Conservation (phyloP, 2,797 vertebrate genomes). For the Otolemur crassicaudatus region DNA sequence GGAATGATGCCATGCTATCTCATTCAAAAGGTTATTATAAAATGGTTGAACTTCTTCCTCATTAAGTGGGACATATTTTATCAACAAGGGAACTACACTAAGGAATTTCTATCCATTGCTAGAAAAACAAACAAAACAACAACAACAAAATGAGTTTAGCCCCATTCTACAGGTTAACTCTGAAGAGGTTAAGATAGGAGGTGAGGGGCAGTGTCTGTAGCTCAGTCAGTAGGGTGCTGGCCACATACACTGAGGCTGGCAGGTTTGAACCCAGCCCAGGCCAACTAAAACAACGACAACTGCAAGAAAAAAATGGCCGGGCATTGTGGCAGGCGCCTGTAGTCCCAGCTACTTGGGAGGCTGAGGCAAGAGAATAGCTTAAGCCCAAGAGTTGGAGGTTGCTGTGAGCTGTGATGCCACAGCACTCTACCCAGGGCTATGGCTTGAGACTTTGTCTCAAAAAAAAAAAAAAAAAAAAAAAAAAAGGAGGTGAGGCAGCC, state of each 20-base stretch:
- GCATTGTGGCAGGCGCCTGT: no score
- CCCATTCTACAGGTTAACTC: not conserved
- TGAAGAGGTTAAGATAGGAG: not conserved
- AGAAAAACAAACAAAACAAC: conserved; percentile 4
- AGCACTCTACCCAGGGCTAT: no score
- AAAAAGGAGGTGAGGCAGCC: not conserved
- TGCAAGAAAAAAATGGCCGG: no score
- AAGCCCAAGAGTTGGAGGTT: no score
- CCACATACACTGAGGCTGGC: no score
- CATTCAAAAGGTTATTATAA: conserved; percentile 10
- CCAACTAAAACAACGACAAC: no score
- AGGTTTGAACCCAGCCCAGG: no score
- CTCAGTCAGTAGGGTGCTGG: no score
- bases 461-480: not conserved
- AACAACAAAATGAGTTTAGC: not conserved
- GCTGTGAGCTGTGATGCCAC: no score
- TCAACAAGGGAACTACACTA: not conserved
- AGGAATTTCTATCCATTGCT: not conserved
- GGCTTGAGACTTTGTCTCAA: no score
- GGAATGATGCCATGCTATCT: not conserved
- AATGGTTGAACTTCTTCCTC: not conserved
- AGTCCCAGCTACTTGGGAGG: no score
- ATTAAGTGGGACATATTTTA: not conserved
- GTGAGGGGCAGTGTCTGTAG: not conserved
- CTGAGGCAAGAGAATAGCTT: no score